Evolutionary conservation across 2,797 vertebrate genomes (phyloP).

Genomic region (Hyperoplus immaculatus): DNA sequence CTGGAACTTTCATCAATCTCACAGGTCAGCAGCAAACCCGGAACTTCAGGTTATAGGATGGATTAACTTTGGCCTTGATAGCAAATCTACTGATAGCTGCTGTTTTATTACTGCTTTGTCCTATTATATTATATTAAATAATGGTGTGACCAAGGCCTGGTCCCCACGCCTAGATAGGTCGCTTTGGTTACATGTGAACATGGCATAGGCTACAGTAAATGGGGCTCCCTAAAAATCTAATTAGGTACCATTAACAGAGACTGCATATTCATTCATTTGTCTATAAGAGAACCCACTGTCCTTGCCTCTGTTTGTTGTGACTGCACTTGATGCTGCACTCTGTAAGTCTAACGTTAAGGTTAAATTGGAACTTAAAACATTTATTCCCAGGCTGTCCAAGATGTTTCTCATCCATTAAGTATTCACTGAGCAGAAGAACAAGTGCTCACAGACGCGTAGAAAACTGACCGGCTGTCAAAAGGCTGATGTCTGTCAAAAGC

Average conservation of each 20-base stretch:
- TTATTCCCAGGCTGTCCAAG: not conserved
- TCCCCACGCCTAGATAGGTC: too few relatives aligned
- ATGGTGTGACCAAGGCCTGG: too few relatives aligned
- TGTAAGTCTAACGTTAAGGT: not conserved
- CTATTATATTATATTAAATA: too few relatives aligned
- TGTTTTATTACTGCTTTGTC: not conserved
- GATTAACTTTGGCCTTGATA: not conserved
- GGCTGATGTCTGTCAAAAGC: conserved; percentile 18
- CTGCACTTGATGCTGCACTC: not conserved
- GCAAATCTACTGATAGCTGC: not conserved
- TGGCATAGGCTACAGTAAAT: not conserved
- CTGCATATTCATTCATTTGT: not conserved
- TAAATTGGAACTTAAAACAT: not conserved
- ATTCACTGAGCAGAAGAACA: conserved; percentile 9
- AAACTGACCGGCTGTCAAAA: conserved; percentile 29
- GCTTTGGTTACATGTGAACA: too few relatives aligned
- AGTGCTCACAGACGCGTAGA: not conserved
- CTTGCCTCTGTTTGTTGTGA: not conserved
- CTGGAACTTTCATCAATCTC: not conserved
- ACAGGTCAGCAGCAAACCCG: not conserved
- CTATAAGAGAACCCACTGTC: not conserved
- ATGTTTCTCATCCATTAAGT: conserved; percentile 20
- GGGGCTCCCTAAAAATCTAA: not conserved
- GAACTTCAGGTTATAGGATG: not conserved
- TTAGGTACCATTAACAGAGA: not conserved